phyloP scores from a whole-genome alignment of 2,888 invertebrate species.

The Achlya flavicornis region DNA sequence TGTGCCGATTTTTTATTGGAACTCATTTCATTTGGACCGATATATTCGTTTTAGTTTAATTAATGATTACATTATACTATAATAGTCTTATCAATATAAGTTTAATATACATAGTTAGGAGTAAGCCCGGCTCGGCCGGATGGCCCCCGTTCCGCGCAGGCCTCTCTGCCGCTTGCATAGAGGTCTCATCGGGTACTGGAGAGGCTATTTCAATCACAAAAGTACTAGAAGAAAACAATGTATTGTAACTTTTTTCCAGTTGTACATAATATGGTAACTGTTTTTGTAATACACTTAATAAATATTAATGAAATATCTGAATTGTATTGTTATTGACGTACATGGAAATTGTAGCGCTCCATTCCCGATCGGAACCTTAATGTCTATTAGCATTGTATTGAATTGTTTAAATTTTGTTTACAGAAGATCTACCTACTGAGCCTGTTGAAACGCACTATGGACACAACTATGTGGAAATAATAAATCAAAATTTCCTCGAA shows the following conservation, averaged over 20 bases:
- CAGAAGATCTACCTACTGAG: slow-evolving; percentile 80
- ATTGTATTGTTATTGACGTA: slow-evolving; percentile 80
- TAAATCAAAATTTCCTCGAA: slow-evolving; percentile 82
- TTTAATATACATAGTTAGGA: slow-evolving; percentile 82
- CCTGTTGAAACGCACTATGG: slow-evolving; percentile 82
- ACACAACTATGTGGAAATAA: slow-evolving; percentile 84
- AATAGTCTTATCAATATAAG: slow-evolving; percentile 81
- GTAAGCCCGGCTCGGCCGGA: slow-evolving; percentile 82
- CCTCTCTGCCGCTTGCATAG: slow-evolving; percentile 86
- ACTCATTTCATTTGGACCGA: slow-evolving; percentile 79
- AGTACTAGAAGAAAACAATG: slow-evolving; percentile 87
- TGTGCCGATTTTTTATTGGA: slow-evolving; percentile 79
- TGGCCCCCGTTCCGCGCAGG: slow-evolving; percentile 85
- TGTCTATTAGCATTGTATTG: slow-evolving; percentile 67
- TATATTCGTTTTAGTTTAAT: slow-evolving; percentile 82
- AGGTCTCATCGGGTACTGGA: slow-evolving; percentile 92
- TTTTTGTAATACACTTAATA: slow-evolving; percentile 83
- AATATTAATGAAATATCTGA: slow-evolving; percentile 79
- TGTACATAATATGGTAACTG: slow-evolving; percentile 84
- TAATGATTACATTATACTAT: slow-evolving; percentile 81
- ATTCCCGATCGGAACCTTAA: slow-evolving; percentile 84
- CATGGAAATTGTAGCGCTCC: slow-evolving; percentile 75
- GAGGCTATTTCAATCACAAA: slow-evolving; percentile 92
- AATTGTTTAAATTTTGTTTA: slow-evolving; percentile 80
- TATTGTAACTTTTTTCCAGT: slow-evolving; percentile 82